phyloP scores from a whole-genome alignment of 2,797 vertebrate species.

The Channallabes apus region DNA sequence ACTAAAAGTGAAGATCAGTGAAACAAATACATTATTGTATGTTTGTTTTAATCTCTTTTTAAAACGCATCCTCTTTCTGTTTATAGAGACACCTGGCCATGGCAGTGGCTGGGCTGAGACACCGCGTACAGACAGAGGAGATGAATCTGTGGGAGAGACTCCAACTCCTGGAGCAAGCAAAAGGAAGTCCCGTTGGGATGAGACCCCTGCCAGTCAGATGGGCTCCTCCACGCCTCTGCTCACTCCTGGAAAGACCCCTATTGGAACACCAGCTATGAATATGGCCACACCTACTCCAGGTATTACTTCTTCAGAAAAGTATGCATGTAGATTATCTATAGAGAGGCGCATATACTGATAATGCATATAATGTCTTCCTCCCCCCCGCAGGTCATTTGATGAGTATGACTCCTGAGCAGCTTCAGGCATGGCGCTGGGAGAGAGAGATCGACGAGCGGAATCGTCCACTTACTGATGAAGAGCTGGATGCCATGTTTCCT shows the following conservation, averaged over 20 bases:
- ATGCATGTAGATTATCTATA: not conserved
- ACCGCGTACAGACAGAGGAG: conserved; percentile 92
- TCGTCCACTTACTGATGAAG: conserved; percentile 94
- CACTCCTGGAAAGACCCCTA: conserved; percentile 96
- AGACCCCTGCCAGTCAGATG: conserved; percentile 98
- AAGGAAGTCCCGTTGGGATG: conserved; percentile 97
- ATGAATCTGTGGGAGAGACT: conserved; percentile 96
- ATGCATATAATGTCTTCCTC: not conserved
- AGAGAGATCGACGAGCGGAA: conserved; percentile 98
- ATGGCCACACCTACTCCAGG: conserved; percentile 99
- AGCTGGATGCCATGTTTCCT: conserved; percentile 98
- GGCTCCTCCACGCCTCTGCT: conserved; percentile 96
- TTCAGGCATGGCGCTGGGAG: conserved; percentile 99
- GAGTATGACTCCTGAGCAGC: conserved; percentile 99
- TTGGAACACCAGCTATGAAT: conserved; percentile 98
- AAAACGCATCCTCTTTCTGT: not conserved
- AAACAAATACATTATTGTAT: not conserved
- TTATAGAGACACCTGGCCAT: conserved; percentile 91
- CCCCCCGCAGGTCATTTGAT: conserved; percentile 87
- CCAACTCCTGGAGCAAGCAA: conserved; percentile 97
- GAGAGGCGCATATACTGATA: not conserved
- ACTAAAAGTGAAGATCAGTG: not conserved
- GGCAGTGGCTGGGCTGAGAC: conserved; percentile 98
- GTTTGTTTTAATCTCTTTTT: not conserved
- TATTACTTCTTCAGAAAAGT: conserved; percentile 52